Evolutionary conservation across 2,113 vertebrate genomes (phyloP).

Genomic region (Thunnus thynnus): DNA sequence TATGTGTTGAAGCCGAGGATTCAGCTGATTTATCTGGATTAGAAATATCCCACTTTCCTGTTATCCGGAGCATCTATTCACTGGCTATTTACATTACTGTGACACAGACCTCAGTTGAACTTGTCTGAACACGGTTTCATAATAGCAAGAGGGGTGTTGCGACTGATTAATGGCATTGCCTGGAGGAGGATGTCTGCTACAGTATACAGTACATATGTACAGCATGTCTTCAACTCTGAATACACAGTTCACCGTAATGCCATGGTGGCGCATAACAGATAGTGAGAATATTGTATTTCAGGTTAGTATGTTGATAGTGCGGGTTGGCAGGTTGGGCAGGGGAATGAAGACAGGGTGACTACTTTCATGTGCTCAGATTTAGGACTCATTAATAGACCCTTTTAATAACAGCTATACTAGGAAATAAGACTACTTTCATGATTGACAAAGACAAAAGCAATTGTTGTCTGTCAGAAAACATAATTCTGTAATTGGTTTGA

Average conservation of each 20-base stretch:
- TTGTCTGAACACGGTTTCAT: constrained; percentile 17
- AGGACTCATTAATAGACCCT: not conserved
- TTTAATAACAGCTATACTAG: not conserved
- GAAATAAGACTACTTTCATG: not conserved
- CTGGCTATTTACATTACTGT: not conserved
- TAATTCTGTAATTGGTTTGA: not conserved
- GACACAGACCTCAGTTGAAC: not conserved
- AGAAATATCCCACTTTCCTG: constrained; percentile 30
- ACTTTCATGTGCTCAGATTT: not conserved
- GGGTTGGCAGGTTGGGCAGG: too few species aligned
- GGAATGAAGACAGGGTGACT: not conserved
- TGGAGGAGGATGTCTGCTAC: constrained; percentile 20
- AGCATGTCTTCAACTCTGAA: not conserved
- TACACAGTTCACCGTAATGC: too few species aligned
- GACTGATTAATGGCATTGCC: constrained; percentile 21
- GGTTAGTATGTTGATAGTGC: too few species aligned
- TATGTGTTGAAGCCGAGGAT: constrained; percentile 8
- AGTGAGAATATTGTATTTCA: too few species aligned
- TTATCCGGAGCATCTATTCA: not conserved
- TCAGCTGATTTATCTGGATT: constrained; percentile 30
- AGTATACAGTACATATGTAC: not conserved
- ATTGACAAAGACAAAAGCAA: not conserved
- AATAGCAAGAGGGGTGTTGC: not conserved
- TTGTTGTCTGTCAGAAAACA: too few species aligned
- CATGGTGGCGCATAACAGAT: too few species aligned